phyloP scores from a whole-genome alignment of 92 coral and sea anemone genomes.

The Virgularia gustaviana region DNA sequence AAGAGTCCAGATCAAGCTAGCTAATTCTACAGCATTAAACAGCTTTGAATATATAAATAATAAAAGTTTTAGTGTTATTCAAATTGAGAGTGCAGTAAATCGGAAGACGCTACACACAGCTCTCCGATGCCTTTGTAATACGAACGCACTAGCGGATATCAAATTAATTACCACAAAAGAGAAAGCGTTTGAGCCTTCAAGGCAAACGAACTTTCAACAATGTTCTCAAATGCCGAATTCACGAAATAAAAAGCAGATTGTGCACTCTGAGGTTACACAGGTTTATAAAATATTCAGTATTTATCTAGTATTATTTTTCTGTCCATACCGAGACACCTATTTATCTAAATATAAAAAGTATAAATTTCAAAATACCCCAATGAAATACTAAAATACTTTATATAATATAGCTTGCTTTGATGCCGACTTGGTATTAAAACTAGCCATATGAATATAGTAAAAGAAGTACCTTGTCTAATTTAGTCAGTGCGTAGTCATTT shows the following conservation, averaged over 20 bases:
- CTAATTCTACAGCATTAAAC: constrained; percentile 1
- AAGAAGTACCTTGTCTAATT: too few species aligned
- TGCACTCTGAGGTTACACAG: too few species aligned
- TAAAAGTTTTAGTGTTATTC: constrained; percentile 31
- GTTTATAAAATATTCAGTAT: constrained; percentile 13
- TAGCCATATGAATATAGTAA: too few species aligned
- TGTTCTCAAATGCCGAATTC: constrained; percentile 1
- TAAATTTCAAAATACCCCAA: constrained; percentile 39
- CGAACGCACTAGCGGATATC: constrained; percentile 34
- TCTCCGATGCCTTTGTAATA: too few species aligned
- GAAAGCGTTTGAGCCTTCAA: constrained; percentile 16
- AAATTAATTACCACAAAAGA: constrained; percentile 18
- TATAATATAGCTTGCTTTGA: too few species aligned
- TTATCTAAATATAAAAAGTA: constrained; percentile 12
- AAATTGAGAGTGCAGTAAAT: constrained; percentile 15
- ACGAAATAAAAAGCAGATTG: constrained; percentile 8
- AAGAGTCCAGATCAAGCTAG: not conserved
- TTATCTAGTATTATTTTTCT: not conserved
- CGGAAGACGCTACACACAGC: constrained; percentile 1
- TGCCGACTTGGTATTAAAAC: too few species aligned
- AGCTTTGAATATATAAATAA: constrained; percentile 1
- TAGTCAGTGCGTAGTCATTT: too few species aligned
- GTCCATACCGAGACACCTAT: not conserved
- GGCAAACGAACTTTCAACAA: constrained; percentile 15
- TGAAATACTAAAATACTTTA: too few species aligned